These are phyloP conservation scores for Coreoperca whiteheadi DNA, from an alignment of 2,113 vertebrate species.

Conservation along the genomic window DNA sequence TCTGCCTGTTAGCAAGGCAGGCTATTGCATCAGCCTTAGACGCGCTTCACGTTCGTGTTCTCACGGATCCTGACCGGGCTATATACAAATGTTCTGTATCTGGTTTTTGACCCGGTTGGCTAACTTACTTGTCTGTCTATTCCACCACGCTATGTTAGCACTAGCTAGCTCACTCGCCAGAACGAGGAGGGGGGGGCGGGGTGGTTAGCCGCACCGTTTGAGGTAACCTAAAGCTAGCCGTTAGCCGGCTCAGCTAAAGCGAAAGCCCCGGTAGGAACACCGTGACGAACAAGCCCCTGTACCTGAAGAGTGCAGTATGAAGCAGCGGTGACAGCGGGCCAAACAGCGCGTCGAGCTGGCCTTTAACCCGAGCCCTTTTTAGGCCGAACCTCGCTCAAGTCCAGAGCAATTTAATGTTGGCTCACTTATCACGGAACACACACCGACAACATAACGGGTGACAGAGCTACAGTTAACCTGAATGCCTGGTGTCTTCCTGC, in stretches of 20 bases:
- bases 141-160: neutral
- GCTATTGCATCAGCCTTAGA: slow-evolving; percentile 46
- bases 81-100: neutral
- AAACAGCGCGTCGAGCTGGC: neutral
- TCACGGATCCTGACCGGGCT: neutral
- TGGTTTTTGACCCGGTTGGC: neutral
- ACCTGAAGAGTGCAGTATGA: too few species aligned
- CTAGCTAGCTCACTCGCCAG: neutral
- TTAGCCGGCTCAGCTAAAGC: neutral
- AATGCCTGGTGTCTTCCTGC: neutral
- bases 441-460: too few species aligned
- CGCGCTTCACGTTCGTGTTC: accelerated
- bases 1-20: neutral
- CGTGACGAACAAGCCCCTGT: neutral
- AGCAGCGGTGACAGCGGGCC: neutral
- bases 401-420: neutral
- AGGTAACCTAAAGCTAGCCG: neutral
- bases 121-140: too few species aligned
- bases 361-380: too few species aligned
- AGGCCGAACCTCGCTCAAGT: neutral
- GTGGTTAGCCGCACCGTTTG: neutral
- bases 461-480: too few species aligned
- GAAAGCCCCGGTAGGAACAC: neutral
- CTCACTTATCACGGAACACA: neutral
- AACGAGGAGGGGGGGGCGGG: neutral